Percentiles rank a stretch among this genome's conserved stretches.
Evolutionary conservation across 2,797 vertebrate species (phyloP).

Genomic region (Chaetophractus vellerosus): DNA sequence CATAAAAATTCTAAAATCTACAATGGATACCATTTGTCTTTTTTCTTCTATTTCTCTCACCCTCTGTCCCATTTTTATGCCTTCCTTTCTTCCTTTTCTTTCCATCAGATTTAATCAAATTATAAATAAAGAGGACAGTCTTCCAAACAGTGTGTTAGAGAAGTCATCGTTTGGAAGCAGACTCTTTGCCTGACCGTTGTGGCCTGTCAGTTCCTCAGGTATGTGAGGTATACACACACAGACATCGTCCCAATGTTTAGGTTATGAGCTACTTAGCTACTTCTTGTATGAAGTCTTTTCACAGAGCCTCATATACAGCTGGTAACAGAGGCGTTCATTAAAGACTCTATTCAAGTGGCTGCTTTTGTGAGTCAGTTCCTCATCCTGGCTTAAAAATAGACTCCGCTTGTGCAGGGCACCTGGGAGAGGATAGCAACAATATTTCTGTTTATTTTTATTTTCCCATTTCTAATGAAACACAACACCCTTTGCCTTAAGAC

Average conservation of each 20-base stretch:
- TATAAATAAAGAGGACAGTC: neutral
- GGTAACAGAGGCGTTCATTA: neutral
- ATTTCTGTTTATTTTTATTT: slow-evolving; percentile 2
- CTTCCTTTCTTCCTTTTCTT: neutral
- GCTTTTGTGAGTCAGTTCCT: neutral
- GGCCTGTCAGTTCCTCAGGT: neutral
- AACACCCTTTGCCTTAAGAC: neutral
- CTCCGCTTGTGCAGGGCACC: neutral
- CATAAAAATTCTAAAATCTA: neutral
- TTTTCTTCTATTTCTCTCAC: neutral
- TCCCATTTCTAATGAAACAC: neutral
- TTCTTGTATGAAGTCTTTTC: neutral
- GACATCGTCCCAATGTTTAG: neutral
- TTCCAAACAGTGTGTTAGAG: neutral
- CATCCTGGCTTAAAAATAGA: neutral
- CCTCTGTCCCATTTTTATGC: neutral
- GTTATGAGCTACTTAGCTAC: neutral
- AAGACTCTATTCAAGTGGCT: neutral
- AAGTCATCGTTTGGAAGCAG: neutral
- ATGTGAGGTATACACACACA: neutral
- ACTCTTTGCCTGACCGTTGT: neutral
- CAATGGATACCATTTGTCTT: neutral
- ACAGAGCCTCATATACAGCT: neutral
- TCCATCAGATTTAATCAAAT: neutral
- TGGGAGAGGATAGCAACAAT: neutral